Conservation (phyloP, 1,140 invertebrate genomes). For the Drosophila gunungcola region DNA sequence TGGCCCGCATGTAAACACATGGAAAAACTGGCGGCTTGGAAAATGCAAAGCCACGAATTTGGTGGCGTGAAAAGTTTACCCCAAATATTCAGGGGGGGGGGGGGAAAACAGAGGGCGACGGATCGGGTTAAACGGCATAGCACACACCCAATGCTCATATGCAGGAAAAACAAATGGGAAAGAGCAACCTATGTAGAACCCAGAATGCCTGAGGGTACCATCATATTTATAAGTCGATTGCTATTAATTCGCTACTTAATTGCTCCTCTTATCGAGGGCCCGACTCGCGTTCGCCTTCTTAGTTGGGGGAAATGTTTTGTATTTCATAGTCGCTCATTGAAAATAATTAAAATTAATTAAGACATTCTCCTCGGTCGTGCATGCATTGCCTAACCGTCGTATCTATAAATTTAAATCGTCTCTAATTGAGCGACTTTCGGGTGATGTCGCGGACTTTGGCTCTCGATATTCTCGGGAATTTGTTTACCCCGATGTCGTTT, state of each 20-base stretch:
- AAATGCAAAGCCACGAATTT: slow-evolving; percentile 42
- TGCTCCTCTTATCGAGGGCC: slow-evolving; percentile 67
- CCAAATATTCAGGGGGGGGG: slow-evolving; percentile 8
- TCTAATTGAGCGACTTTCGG: slow-evolving; percentile 79
- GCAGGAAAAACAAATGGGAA: slow-evolving; percentile 8
- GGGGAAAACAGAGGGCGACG: slow-evolving; percentile 2
- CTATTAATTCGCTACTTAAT: slow-evolving; percentile 80
- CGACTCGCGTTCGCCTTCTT: slow-evolving; percentile 57
- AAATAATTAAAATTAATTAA: slow-evolving; percentile 84
- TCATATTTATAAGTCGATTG: slow-evolving; percentile 63
- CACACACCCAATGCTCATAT: slow-evolving; percentile 33
- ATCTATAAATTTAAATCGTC: slow-evolving; percentile 80
- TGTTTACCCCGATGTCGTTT: slow-evolving; percentile 20
- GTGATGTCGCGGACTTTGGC: slow-evolving; percentile 59
- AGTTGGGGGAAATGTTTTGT: slow-evolving; percentile 69
- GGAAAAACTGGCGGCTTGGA: slow-evolving; percentile 55
- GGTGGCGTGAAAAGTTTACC: slow-evolving; percentile 51
- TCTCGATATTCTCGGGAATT: slow-evolving; percentile 48
- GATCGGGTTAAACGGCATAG: slow-evolving; percentile 66
- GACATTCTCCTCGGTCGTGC: slow-evolving; percentile 59
- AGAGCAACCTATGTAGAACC: too few relatives aligned
- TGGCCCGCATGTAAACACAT: slow-evolving; percentile 67
- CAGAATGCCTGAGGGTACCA: slow-evolving; percentile 64
- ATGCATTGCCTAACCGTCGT: slow-evolving; percentile 49
- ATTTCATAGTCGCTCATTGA: slow-evolving; percentile 80